Evolutionary conservation across 2,888 invertebrate genomes (phyloP).

Genomic region (Noctua comes): DNA sequence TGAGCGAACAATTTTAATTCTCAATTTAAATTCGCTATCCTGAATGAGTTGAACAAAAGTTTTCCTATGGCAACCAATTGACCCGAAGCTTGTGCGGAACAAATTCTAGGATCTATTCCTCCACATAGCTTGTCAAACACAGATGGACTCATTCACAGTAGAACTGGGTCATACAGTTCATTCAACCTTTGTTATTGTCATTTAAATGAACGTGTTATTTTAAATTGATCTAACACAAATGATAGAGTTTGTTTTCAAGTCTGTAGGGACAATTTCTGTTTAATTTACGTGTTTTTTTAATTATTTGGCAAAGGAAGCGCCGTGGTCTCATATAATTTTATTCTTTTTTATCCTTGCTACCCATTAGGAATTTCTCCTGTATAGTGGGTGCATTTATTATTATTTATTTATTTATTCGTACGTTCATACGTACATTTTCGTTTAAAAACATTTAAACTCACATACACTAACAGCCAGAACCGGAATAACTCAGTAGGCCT

Average conservation of each 20-base stretch:
- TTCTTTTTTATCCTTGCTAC: too few species aligned
- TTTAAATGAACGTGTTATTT: not conserved
- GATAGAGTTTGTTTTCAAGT: not conserved
- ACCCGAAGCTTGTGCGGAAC: not conserved
- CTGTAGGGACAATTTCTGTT: too few species aligned
- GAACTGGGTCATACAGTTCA: conserved; percentile 31
- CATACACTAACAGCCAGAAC: too few species aligned
- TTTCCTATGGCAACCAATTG: not conserved
- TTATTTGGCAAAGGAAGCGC: not conserved
- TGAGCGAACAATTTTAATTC: not conserved
- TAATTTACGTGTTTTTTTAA: too few species aligned
- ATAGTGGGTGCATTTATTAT: too few species aligned
- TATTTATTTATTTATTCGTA: too few species aligned
- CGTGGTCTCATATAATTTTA: too few species aligned
- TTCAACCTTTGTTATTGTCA: not conserved
- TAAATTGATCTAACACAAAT: not conserved
- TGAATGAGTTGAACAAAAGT: not conserved
- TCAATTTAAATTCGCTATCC: not conserved
- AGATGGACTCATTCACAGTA: not conserved
- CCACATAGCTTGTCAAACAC: conserved; percentile 9
- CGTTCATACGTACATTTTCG: too few species aligned
- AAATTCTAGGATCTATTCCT: conserved; percentile 12
- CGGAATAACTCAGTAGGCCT: too few species aligned
- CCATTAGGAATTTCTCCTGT: too few species aligned
- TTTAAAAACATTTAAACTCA: too few species aligned